phyloP scores from a whole-genome alignment of 37 sponge, comb jelly and placozoan species.

The Chondrilla cf. caribensis region DNA sequence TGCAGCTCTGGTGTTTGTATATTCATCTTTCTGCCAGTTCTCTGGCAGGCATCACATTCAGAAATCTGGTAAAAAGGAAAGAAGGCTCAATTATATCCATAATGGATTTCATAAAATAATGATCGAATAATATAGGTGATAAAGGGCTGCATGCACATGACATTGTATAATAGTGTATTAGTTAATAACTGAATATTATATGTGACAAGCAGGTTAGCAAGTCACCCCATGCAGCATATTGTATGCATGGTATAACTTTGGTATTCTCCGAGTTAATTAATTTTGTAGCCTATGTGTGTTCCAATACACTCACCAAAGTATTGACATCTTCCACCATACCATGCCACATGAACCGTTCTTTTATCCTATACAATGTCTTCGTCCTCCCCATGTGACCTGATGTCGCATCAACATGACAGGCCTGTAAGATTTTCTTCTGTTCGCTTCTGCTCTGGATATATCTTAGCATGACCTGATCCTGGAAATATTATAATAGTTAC shows the following conservation, averaged over 20 bases:
- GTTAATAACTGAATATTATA: too few species aligned
- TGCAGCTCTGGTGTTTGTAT: slow-evolving; percentile 17
- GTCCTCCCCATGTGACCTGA: slow-evolving; percentile 26
- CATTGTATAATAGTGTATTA: too few species aligned
- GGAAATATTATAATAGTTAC: background rate
- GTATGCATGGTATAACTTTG: too few species aligned
- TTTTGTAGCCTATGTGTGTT: slow-evolving; percentile 23
- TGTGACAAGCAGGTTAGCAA: too few species aligned
- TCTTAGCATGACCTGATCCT: background rate
- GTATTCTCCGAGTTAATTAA: too few species aligned
- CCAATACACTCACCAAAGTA: too few species aligned
- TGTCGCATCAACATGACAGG: slow-evolving; percentile 33
- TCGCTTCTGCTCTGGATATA: background rate
- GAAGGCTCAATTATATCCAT: too few species aligned
- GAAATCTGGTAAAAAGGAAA: background rate
- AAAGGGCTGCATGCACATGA: background rate
- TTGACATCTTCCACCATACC: slow-evolving; percentile 11
- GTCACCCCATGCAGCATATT: too few species aligned
- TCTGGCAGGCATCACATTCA: background rate
- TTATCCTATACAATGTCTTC: background rate
- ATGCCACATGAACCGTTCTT: slow-evolving; percentile 32
- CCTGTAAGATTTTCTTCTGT: slow-evolving; percentile 6
- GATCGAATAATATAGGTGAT: background rate
- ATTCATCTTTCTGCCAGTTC: background rate
- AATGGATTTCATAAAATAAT: background rate